Conservation (phyloP, 2,888 invertebrate species). For the Cecidostiba fungosa region DNA sequence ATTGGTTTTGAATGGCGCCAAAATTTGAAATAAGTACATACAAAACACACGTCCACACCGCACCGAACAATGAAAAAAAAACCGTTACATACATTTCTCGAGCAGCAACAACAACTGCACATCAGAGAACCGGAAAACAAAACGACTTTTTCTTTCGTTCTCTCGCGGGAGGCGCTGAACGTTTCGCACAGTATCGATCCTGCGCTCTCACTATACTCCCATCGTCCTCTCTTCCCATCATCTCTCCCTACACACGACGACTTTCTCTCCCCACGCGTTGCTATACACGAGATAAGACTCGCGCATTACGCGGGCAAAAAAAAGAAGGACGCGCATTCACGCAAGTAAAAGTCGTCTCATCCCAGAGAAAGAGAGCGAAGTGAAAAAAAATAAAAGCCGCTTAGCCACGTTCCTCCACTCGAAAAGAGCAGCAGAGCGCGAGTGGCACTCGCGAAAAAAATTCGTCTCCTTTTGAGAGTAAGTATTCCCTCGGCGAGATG, state of each 20-base stretch:
- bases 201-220: background rate
- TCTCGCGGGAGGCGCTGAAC: background rate
- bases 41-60: background rate
- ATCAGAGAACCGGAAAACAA: background rate
- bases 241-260: background rate
- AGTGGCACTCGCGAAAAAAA: background rate
- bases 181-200: constrained; percentile 16
- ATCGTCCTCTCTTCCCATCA: constrained; percentile 19
- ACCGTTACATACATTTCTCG: too few relatives aligned
- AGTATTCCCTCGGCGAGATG: background rate
- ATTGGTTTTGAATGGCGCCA: too few relatives aligned
- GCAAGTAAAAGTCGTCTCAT: constrained; percentile 27
- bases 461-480: background rate
- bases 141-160: background rate
- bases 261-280: background rate
- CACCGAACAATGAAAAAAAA: too few relatives aligned
- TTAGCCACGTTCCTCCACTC: constrained; percentile 15
- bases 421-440: background rate
- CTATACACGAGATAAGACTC: background rate
- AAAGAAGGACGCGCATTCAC: background rate
- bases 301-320: background rate
- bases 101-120: background rate
- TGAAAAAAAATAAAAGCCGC: background rate
- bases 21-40: too few relatives aligned
- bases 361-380: background rate